These are phyloP conservation scores for Tricholaema leucomelas DNA, from an alignment of 2,113 vertebrate species.

Conservation along the genomic window DNA sequence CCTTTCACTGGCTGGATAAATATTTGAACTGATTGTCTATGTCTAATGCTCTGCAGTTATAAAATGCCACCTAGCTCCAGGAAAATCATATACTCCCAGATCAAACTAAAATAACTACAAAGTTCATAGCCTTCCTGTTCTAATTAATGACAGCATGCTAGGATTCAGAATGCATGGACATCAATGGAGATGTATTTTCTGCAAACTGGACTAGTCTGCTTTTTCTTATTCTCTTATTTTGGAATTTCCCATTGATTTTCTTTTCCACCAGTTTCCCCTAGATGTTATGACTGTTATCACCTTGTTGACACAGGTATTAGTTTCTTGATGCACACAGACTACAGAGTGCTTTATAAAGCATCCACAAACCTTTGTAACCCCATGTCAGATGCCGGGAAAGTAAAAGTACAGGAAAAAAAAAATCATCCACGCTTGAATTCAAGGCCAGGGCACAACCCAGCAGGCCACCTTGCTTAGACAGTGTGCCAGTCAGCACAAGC, in stretches of 20 bases:
- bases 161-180: background rate
- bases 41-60: constrained; percentile 26
- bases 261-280: background rate
- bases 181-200: background rate
- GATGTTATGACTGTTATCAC: background rate
- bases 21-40: constrained; percentile 37
- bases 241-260: background rate
- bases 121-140: background rate
- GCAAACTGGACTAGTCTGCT: background rate
- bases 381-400: background rate
- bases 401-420: background rate
- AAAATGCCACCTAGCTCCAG: constrained; percentile 13
- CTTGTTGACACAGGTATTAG: background rate
- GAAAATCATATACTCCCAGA: background rate
- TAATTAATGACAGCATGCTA: background rate
- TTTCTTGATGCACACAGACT: background rate
- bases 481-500: background rate
- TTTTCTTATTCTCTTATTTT: background rate
- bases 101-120: background rate
- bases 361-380: background rate
- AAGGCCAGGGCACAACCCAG: background rate
- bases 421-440: background rate
- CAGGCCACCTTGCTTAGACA: background rate
- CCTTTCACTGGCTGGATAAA: constrained; percentile 45
- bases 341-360: background rate